Base-by-base conservation (phyloP, 2,888 invertebrate genomes). In the Patella caerulea region DNA sequence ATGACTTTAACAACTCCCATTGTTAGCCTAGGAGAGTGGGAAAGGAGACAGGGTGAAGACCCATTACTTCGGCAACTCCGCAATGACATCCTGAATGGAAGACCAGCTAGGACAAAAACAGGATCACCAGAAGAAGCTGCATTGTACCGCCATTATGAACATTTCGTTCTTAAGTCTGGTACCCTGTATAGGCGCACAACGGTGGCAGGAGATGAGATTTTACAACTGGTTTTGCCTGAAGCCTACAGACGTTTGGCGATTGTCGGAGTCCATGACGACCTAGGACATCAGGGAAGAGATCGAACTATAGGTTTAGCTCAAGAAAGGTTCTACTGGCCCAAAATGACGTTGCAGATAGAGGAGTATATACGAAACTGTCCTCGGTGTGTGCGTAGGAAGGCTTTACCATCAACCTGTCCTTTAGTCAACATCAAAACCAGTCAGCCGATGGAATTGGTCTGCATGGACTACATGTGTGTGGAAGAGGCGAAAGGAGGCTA, bases 211-310 rank as follows among this genome's bases (percentile, higher is more conserved):
- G 29, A 74, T 24, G 54, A 53, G 17, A 59, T n/a, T 11, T 54
- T 71, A 5, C 74, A 56, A 24, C 56, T 78, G 14, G 74, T 78
- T 56, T 19, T 78, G n/a, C 78, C 78, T 5, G n/a, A 15, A 15
- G 17, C 7, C 9, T 59, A 19, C 7, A 54, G 45, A 4, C 17
- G 45, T 14, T 15, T 15, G 34, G 73, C 34, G 3, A 17, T 77
- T 3, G 14, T n/a, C 4, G 17, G 29, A 4, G 29, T 71, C 19
- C 75, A 78, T 34, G 73, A 78, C 45, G 71, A 72, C 7, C 34
- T 78, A n/a, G 78, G 75, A 15, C 78, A 75, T 72, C 70, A 19
- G 7, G 78, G 78, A 12, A 59, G 75, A 12, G 78, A 78, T 11
- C 53, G 75, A 3, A 70, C 56, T 12, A 15, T 59, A n/a, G n/a